Evolutionary conservation across 2,113 vertebrate genomes (phyloP).

Genomic region (Tragelaphus scriptus): DNA sequence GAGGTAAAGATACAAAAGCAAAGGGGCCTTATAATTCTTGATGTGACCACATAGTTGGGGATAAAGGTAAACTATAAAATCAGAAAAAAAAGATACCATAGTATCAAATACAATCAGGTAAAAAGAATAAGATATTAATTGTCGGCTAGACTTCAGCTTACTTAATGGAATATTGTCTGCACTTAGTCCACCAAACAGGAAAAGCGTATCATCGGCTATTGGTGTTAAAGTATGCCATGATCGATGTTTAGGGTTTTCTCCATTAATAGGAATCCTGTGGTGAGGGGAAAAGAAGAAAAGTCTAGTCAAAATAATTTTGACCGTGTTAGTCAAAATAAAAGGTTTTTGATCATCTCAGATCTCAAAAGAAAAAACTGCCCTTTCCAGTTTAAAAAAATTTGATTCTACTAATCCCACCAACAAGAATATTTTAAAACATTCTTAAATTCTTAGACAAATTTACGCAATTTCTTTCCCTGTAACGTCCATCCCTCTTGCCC

Average conservation of each 20-base stretch:
- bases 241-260: slow-evolving; percentile 85
- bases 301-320: background rate
- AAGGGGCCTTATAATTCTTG: slow-evolving; percentile 8
- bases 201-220: slow-evolving; percentile 86
- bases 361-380: background rate
- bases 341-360: background rate
- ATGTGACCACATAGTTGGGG: background rate
- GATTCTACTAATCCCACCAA: background rate
- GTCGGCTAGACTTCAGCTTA: slow-evolving; percentile 72
- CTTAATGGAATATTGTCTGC: slow-evolving; percentile 92
- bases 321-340: background rate
- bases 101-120: background rate
- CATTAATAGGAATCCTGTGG: slow-evolving; percentile 82
- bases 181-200: slow-evolving; percentile 94
- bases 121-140: background rate
- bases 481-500: background rate
- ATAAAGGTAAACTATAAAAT: background rate
- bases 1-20: background rate
- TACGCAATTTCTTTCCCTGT: background rate
- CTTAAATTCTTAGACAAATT: slow-evolving; percentile 1
- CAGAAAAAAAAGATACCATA: background rate
- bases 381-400: background rate
- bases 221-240: slow-evolving; percentile 95
- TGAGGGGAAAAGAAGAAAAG: slow-evolving; percentile 30
- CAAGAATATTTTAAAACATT: background rate